Evolutionary conservation across 2,113 vertebrate species (phyloP).

Genomic region (Opisthocomus hoazin): DNA sequence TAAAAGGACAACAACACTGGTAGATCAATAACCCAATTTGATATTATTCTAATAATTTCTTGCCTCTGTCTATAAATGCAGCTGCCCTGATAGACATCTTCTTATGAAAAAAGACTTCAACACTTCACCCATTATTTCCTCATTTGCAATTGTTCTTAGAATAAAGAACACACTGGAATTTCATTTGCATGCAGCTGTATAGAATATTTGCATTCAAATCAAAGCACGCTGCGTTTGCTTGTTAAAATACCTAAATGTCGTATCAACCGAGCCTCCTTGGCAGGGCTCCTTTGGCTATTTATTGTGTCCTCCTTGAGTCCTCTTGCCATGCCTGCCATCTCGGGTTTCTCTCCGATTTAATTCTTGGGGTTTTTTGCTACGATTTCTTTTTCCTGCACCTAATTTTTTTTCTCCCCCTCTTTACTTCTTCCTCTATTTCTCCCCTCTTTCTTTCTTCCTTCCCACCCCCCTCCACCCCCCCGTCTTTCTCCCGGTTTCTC

Average conservation of each 20-base stretch:
- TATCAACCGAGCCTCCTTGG: background rate
- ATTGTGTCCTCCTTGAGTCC: background rate
- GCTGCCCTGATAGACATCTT: rapidly evolving
- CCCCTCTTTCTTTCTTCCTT: too few relatives aligned
- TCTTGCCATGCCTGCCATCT: background rate
- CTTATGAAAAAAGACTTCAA: background rate
- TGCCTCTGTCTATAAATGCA: background rate
- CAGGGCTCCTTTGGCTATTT: background rate
- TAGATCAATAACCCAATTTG: background rate
- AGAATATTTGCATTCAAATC: background rate
- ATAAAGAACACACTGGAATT: background rate
- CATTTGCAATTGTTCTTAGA: background rate
- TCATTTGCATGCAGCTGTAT: background rate
- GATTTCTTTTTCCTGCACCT: background rate
- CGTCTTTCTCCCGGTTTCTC: background rate
- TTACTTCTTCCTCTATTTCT: background rate
- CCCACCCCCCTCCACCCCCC: too few relatives aligned
- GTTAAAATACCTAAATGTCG: background rate
- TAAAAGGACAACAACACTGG: background rate
- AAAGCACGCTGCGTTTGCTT: background rate
- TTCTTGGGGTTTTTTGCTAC: background rate
- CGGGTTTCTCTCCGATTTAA: background rate
- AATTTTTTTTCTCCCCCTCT: background rate
- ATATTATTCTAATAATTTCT: background rate
- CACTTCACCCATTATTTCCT: background rate